Percentiles rank a stretch among this genome's conserved stretches.
Evolutionary conservation across 2,113 vertebrate genomes (phyloP).

Genomic region (Macrotis lagotis): DNA sequence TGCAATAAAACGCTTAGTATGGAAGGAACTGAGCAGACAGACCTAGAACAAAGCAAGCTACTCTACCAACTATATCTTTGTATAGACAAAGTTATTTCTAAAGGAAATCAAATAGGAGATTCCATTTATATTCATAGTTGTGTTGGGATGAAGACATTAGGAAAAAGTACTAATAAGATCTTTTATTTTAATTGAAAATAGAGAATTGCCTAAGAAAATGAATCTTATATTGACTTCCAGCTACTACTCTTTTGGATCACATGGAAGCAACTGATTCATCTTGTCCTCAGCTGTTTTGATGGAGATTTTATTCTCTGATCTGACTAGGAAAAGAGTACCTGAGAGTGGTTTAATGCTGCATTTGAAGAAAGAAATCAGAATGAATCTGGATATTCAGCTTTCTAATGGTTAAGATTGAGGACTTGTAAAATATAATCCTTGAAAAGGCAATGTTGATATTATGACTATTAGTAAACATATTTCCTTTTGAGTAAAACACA

Average conservation of each 20-base stretch:
- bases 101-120: constrained; percentile 26
- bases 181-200: constrained; percentile 45
- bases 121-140: constrained; percentile 69
- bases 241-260: constrained; percentile 51
- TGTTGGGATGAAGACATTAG: constrained; percentile 58
- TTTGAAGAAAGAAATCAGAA: constrained; percentile 16
- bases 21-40: constrained; percentile 65
- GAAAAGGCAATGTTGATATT: constrained; percentile 67
- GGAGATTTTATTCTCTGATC: neutral
- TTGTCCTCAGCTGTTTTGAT: constrained; percentile 34
- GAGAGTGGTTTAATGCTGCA: constrained; percentile 64
- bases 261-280: constrained; percentile 62
- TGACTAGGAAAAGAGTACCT: neutral
- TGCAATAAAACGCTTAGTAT: constrained; percentile 73
- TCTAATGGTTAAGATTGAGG: constrained; percentile 53
- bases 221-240: constrained; percentile 29
- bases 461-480: constrained; percentile 75
- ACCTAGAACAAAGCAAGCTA: constrained; percentile 26
- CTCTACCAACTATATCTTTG: neutral
- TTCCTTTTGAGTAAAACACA: constrained; percentile 76
- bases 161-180: constrained; percentile 47
- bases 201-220: constrained; percentile 28
- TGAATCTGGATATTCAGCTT: constrained; percentile 13
- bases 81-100: constrained; percentile 3
- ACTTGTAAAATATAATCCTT: constrained; percentile 56